These are phyloP conservation scores for Drosophila histrio DNA, from an alignment of 2,888 invertebrate species.

Conservation along the genomic window DNA sequence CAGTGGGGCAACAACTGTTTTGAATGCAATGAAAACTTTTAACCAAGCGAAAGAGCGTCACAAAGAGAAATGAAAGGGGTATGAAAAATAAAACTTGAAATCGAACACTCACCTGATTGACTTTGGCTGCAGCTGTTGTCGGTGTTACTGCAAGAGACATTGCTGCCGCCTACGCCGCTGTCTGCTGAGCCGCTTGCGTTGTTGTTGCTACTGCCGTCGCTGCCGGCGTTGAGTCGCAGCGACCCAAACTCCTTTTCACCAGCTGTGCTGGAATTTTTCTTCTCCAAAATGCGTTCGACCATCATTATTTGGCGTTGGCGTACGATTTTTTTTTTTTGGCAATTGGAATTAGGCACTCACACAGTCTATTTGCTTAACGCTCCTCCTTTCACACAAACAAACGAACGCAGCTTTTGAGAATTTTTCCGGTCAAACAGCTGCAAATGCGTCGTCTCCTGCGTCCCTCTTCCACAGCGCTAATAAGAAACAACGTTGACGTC, in stretches of 20 bases:
- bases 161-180: constrained; percentile 70
- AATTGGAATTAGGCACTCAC: constrained; percentile 39
- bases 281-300: constrained; percentile 89
- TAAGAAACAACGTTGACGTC: constrained; percentile 60
- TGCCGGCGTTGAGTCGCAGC: constrained; percentile 40
- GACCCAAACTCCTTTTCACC: constrained; percentile 44
- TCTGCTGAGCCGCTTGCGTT: constrained; percentile 68
- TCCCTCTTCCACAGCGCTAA: constrained; percentile 44
- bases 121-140: constrained; percentile 79
- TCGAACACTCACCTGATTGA: constrained; percentile 77
- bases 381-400: constrained; percentile 24
- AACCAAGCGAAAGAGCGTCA: constrained; percentile 10
- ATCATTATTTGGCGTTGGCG: constrained; percentile 82
- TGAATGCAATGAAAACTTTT: constrained; percentile 4
- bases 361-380: constrained; percentile 29
- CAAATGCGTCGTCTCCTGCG: constrained; percentile 35
- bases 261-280: constrained; percentile 72
- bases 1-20: constrained; percentile 24
- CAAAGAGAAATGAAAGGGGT: constrained; percentile 13
- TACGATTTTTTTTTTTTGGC: constrained; percentile 49
- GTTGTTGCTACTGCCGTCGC: constrained; percentile 41
- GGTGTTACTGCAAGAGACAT: constrained; percentile 71
- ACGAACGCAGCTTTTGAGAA: constrained; percentile 37
- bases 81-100: constrained; percentile 44
- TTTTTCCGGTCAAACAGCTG: constrained; percentile 65